Evolutionary conservation across 2,113 vertebrate species (phyloP), one percentile per base, ranked within the genome.

Genomic region (Tauraco erythrolophus): DNA sequence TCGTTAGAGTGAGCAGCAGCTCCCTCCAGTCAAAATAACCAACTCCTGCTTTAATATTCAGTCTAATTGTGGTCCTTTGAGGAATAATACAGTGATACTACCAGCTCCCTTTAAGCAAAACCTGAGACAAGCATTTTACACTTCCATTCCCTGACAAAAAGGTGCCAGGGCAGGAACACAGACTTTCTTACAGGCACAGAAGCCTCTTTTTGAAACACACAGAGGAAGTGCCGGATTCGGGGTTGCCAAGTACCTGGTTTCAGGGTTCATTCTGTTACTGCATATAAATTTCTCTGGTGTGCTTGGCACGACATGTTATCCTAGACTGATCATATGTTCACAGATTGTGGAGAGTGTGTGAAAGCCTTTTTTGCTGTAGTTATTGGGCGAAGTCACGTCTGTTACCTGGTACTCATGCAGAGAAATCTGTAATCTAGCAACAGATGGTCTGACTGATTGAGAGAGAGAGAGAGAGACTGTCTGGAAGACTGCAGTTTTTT

Each of bases 241-340:
- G 69, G 43, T n/a, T 97, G 94, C 85, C 95, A 94, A 94, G 76
- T 85, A 82, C 87, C 88, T 97, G 39, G 53, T 94, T 89, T 95
- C 80, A 95, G 95, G 92, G 88, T 92, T 92, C 88, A 86, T 97
- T 97, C 96, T 97, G 76, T 93, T 89, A 94, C 89, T 94, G 95
- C 90, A 85, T 71, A 69, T 88, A 92, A 78, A 97, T 91, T 88
- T 92, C 88, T 96, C 80, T 94, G 58, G 85, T 91, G 89, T 95
- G 94, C 96, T 98, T 97, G 97, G 97, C 86, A 95, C 28, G 94
- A 92, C 30, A 76, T 92, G 84, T 95, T 97, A 94, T 97, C 94
- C 86, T 98, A 98, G 95, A 97, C 96, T 91, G 92, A 98, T 98
- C 96, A 95, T 97, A 97, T 97, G 97, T 97, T 98, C 97, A 96